Conservation (phyloP, 2,797 vertebrate genomes). For the Hypotaenidia philippensis region DNA sequence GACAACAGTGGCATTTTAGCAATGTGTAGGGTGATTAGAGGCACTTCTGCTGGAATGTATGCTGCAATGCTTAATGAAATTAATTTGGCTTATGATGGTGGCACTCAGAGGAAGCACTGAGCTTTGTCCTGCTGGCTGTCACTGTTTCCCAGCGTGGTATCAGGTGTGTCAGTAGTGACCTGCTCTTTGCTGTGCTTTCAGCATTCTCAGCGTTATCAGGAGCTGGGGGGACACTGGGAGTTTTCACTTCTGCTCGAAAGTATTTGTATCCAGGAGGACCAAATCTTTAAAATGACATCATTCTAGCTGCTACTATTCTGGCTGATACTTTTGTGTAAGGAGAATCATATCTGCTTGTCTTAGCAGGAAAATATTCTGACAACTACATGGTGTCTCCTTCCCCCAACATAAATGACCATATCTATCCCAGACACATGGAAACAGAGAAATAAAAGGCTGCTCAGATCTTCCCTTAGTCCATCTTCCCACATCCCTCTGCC, state of each 20-base stretch:
- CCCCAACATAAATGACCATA: fast-evolving
- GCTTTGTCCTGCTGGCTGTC: not conserved
- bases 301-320: not conserved
- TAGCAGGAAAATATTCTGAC: not conserved
- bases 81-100: constrained; percentile 13
- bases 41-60: constrained; percentile 43
- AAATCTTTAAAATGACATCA: not conserved
- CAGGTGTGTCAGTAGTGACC: not conserved
- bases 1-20: constrained; percentile 35
- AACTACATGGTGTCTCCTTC: not conserved
- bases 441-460: not conserved
- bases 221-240: not conserved
- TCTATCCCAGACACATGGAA: not conserved
- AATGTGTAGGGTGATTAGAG: constrained; percentile 48
- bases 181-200: not conserved
- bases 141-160: not conserved
- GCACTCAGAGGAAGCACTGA: not conserved
- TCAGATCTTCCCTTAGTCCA: not conserved
- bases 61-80: constrained; percentile 19
- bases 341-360: not conserved
- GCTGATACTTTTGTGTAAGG: not conserved
- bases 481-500: not conserved
- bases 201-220: not conserved
- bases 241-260: not conserved
- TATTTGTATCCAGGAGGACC: not conserved